Conservation (phyloP, 2,888 invertebrate species). For the Stenichneumon culpator region DNA sequence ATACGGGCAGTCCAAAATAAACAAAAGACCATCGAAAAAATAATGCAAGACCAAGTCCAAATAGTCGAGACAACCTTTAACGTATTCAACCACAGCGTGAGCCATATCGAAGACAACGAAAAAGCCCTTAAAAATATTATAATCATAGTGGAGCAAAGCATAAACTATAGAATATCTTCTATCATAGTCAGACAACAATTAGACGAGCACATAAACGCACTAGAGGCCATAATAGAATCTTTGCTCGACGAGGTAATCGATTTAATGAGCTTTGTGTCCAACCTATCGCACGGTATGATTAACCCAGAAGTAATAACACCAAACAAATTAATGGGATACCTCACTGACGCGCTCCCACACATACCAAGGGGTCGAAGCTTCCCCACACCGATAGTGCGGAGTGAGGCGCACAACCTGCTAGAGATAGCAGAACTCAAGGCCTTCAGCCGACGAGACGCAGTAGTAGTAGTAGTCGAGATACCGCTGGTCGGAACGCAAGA, state of each 20-base stretch:
- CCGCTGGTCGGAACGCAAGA: too few relatives aligned
- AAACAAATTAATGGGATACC: neutral
- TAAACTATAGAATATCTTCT: neutral
- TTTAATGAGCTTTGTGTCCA: neutral
- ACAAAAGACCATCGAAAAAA: neutral
- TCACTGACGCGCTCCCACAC: too few relatives aligned
- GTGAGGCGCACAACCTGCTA: neutral
- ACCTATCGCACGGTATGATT: neutral
- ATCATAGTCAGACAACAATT: neutral
- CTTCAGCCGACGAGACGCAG: neutral
- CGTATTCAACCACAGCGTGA: neutral
- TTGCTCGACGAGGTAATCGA: neutral
- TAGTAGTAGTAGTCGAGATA: too few relatives aligned
- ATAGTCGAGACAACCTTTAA: neutral
- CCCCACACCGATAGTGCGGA: too few relatives aligned
- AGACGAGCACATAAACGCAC: neutral
- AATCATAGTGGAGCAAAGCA: neutral
- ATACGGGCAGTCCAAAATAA: neutral
- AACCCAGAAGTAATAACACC: neutral
- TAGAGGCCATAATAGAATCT: too few relatives aligned
- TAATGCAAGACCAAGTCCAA: neutral
- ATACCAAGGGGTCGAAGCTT: neutral
- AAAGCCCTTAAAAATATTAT: neutral
- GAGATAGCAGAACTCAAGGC: neutral
- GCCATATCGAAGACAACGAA: neutral